phyloP scores from a whole-genome alignment of 2,113 vertebrate species.

The Lethenteron camtschaticum region DNA sequence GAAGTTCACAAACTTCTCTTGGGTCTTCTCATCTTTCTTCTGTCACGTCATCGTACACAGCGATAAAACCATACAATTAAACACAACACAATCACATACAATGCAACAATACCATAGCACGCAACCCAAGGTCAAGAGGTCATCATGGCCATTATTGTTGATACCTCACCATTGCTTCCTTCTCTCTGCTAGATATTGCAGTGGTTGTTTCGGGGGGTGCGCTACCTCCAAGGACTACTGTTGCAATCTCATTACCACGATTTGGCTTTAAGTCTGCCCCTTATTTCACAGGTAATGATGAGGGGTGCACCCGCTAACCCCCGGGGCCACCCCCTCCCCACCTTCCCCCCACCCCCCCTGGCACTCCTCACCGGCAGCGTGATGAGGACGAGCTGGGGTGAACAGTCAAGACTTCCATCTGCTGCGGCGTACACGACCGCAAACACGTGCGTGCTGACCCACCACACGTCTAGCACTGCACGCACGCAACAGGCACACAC shows the following conservation, averaged over 20 bases:
- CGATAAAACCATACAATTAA: no score
- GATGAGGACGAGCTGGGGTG: constrained; percentile 67
- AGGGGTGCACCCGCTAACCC: no score
- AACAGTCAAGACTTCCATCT: constrained; percentile 53
- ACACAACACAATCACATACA: no score
- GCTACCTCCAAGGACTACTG: no score
- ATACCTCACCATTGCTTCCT: neutral
- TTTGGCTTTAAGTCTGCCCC: no score
- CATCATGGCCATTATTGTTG: neutral
- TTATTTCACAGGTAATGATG: no score
- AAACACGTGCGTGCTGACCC: constrained; percentile 72
- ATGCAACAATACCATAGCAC: neutral
- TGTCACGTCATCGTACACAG: constrained; percentile 13
- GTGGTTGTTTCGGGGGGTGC: neutral
- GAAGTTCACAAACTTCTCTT: constrained; percentile 64
- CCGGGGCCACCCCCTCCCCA: no score
- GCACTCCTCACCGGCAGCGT: constrained; percentile 37
- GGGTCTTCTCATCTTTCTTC: constrained; percentile 73
- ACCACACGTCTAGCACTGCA: constrained; percentile 73
- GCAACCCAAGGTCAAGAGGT: neutral
- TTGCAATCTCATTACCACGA: no score
- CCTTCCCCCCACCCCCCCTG: no score
- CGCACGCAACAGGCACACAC: neutral
- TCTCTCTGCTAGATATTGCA: neutral
- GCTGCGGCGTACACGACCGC: constrained; percentile 56